Evolutionary conservation across 2,113 vertebrate genomes (phyloP), one percentile per base, ranked within the genome.

Genomic region (Callorhinus ursinus): DNA sequence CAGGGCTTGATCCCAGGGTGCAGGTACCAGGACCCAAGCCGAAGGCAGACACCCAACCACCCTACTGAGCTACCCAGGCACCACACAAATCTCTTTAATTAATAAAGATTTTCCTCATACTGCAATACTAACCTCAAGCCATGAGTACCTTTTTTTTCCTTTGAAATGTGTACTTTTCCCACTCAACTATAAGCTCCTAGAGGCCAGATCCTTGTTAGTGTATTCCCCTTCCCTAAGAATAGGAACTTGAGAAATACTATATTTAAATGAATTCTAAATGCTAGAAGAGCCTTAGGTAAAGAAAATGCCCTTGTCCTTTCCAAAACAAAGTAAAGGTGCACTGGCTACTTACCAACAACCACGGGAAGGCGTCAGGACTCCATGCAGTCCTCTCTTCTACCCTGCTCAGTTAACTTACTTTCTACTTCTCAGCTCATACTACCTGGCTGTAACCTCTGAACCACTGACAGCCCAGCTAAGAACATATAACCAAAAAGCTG

Each of bases 281-380:
- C 31, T 42, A 65, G 28, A 93, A 59, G 7, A 67, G 2, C 90
- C 42, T 85, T 93, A 87, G 33, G 67, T 95, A 88, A 96, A 96
- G 79, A 96, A 94, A 90, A 87, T 42, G 9, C 51, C 65, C n/a
- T 24, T 88, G 77, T 84, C 26, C 71, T 93, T 85, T 97, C 36
- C 57, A 92, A 92, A 51, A 89, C 6, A 82, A 90, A 74, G 67
- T 84, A 89, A 95, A 90, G 59, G 42, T 67, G 22, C 63, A 61
- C 24, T 10, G 11, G 61, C 46, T 90, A 19, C n/a, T 88, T 42
- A 82, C 57, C 63, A 92, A 84, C 21, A 49, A n/a, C 63, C 85
- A 81, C 1, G 28, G 33, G 24, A 65, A 65, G 33, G n/a, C n/a
- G 95, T 71, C 57, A 96, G 88, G 36, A 94, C 59, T 94, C 61